phyloP scores from a whole-genome alignment of 2,797 vertebrate species.

The Lutjanus campechanus region DNA sequence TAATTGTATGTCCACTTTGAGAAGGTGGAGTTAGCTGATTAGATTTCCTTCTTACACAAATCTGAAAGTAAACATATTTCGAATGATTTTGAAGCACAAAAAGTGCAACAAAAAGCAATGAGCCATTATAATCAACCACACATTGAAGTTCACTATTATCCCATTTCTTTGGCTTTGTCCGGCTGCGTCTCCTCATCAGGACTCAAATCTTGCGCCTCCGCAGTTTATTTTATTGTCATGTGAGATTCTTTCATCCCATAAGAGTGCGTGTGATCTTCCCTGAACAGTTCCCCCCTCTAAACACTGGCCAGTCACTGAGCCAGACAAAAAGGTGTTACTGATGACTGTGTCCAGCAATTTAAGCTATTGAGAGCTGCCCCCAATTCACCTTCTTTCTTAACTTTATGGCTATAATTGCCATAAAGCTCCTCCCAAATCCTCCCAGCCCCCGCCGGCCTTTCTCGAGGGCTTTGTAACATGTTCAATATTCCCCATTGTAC shows the following conservation, averaged over 20 bases:
- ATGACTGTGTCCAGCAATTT: slow-evolving; percentile 81
- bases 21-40: background rate
- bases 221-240: slow-evolving; percentile 72
- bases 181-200: background rate
- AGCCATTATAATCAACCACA: background rate
- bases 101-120: background rate
- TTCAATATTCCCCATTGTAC: slow-evolving; percentile 75
- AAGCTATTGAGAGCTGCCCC: slow-evolving; percentile 78
- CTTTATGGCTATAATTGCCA: slow-evolving; percentile 83
- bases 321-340: slow-evolving; percentile 84
- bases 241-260: slow-evolving; percentile 68
- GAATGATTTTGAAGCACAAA: background rate
- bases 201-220: slow-evolving; percentile 31
- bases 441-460: slow-evolving; percentile 56
- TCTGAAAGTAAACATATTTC: background rate
- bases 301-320: slow-evolving; percentile 62
- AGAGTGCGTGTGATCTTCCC: slow-evolving; percentile 69
- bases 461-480: slow-evolving; percentile 66
- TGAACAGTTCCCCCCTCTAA: slow-evolving; percentile 68
- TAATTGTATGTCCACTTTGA: background rate
- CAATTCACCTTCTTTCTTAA: slow-evolving; percentile 81
- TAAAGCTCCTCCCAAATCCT: slow-evolving; percentile 72
- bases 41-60: background rate
- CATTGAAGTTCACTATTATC: background rate
- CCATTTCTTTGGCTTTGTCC: slow-evolving; percentile 12